Conservation (phyloP, 1,140 invertebrate genomes). For the Drosophila aff. region DNA sequence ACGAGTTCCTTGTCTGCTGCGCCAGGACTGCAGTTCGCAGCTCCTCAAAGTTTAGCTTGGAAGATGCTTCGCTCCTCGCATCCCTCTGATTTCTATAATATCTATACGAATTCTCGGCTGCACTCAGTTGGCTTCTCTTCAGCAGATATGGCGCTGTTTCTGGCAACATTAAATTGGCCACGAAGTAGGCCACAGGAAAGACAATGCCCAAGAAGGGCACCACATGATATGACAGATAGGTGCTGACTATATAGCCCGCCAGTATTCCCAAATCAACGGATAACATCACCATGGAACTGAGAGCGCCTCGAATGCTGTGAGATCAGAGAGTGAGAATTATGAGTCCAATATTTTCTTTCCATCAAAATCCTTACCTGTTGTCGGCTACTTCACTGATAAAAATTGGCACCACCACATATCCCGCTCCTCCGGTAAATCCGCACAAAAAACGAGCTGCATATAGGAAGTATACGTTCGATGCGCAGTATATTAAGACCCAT, state of each 20-base stretch:
- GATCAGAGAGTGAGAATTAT: background rate
- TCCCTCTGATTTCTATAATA: constrained; percentile 64
- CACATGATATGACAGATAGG: constrained; percentile 87
- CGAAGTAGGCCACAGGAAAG: constrained; percentile 88
- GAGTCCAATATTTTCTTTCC: rapidly evolving
- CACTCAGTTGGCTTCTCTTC: constrained; percentile 86
- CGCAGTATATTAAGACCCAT: constrained; percentile 84
- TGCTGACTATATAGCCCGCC: constrained; percentile 90
- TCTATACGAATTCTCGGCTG: constrained; percentile 88
- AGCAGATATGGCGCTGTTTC: constrained; percentile 92
- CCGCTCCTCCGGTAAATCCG: constrained; percentile 84
- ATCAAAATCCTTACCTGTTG: constrained; percentile 38
- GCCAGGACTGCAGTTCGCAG: constrained; percentile 42
- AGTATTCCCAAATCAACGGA: constrained; percentile 93
- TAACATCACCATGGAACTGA: constrained; percentile 93
- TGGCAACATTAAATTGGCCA: constrained; percentile 90
- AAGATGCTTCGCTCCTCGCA: background rate
- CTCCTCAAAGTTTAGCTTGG: constrained; percentile 47
- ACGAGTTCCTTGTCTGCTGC: constrained; percentile 31
- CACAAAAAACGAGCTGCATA: constrained; percentile 84
- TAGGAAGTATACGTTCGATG: constrained; percentile 70
- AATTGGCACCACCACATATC: constrained; percentile 83
- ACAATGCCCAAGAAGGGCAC: constrained; percentile 89
- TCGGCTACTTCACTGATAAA: constrained; percentile 85
- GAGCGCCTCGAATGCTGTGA: constrained; percentile 89